Conservation (phyloP, 2,113 vertebrate species). For the Pholis gunnellus region DNA sequence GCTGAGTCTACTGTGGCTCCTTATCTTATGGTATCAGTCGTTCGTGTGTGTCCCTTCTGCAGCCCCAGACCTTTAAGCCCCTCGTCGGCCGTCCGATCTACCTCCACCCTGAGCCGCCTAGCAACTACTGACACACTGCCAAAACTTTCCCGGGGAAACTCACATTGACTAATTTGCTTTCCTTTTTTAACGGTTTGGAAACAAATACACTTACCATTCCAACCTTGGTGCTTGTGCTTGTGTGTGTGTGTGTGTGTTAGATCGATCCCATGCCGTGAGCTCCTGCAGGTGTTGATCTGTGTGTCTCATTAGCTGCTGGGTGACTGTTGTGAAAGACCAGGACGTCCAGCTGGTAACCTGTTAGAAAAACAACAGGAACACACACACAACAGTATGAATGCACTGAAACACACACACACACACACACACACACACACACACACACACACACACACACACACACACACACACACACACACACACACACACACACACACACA, state of each 20-base stretch:
- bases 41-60: not conserved
- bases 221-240: not conserved
- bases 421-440: too few species aligned
- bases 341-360: constrained; percentile 25
- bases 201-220: not conserved
- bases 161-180: too few species aligned
- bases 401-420: too few species aligned
- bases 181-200: not conserved
- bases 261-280: constrained; percentile 16
- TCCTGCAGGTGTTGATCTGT: constrained; percentile 31
- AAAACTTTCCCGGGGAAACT: too few species aligned
- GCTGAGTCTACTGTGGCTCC: not conserved
- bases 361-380: not conserved
- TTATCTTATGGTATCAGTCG: not conserved
- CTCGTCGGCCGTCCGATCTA: not conserved
- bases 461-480: too few species aligned
- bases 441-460: too few species aligned
- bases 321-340: constrained; percentile 25
- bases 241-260: not conserved
- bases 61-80: not conserved
- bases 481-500: not conserved
- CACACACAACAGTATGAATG: too few species aligned
- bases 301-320: constrained; percentile 49
- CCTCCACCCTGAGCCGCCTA: too few species aligned
- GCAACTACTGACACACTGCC: too few species aligned